Conservation (phyloP, 2,797 vertebrate species). For the Danionella dracula region DNA sequence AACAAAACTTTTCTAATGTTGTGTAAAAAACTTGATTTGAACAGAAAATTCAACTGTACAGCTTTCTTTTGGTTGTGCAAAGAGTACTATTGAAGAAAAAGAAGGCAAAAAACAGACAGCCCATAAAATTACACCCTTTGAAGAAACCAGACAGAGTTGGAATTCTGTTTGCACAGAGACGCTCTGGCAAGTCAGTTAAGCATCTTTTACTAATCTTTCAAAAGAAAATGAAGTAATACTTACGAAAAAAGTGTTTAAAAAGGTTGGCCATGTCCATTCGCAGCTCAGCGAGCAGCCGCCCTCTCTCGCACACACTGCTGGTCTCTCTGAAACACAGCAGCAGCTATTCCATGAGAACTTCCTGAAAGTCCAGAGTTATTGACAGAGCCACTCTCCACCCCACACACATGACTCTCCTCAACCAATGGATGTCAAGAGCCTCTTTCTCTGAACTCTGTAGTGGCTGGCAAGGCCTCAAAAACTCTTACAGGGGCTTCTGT, state of each 20-base stretch:
- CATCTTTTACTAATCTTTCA: neutral
- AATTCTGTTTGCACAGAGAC: neutral
- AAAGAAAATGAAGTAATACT: constrained; percentile 58
- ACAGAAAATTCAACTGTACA: too few relatives aligned
- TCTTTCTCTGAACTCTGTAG: neutral
- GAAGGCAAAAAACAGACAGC: constrained; percentile 39
- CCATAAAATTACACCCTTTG: constrained; percentile 9
- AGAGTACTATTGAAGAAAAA: constrained; percentile 38
- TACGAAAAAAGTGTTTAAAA: constrained; percentile 85
- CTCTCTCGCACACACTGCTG: constrained; percentile 1
- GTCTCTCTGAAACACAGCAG: constrained; percentile 20
- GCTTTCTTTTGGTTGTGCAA: constrained; percentile 52
- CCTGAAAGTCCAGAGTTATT: constrained; percentile 66
- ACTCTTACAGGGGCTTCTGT: constrained; percentile 1
- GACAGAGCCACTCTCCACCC: constrained; percentile 59
- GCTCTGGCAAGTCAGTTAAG: neutral
- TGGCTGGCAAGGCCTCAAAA: constrained; percentile 5
- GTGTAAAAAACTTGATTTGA: too few relatives aligned
- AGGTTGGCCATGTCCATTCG: constrained; percentile 47
- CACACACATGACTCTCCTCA: constrained; percentile 57
- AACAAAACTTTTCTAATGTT: neutral
- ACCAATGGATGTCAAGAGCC: constrained; percentile 37
- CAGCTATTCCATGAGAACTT: constrained; percentile 43
- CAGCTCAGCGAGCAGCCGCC: constrained; percentile 23
- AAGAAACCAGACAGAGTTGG: neutral